Evolutionary conservation across 2,113 vertebrate species (phyloP).

Genomic region (Clarias gariepinus): DNA sequence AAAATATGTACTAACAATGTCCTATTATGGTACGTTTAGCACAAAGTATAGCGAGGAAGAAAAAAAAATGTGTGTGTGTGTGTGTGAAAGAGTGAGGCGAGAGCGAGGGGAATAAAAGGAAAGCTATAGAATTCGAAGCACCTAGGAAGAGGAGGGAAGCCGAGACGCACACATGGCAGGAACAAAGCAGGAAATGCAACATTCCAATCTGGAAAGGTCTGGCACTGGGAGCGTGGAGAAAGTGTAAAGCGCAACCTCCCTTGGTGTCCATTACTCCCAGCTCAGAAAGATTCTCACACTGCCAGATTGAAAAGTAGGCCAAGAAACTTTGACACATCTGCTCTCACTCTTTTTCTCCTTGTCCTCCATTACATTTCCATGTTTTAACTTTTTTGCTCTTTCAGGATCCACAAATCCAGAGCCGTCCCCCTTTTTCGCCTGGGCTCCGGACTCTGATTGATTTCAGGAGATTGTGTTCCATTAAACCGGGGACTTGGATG

Average conservation of each 20-base stretch:
- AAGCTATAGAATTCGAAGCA: background rate
- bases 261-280: constrained; percentile 53
- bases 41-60: background rate
- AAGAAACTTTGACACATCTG: constrained; percentile 56
- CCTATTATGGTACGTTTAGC: background rate
- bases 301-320: constrained; percentile 49
- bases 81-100: background rate
- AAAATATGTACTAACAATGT: background rate
- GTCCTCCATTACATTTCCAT: constrained; percentile 27
- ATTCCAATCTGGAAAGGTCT: constrained; percentile 61
- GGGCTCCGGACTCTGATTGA: constrained; percentile 44
- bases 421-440: constrained; percentile 10
- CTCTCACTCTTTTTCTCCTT: constrained; percentile 26
- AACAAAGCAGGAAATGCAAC: constrained; percentile 64
- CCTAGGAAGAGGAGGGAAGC: constrained; percentile 44
- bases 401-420: constrained; percentile 17
- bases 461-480: constrained; percentile 51
- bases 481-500: constrained; percentile 40
- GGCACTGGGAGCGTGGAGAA: constrained; percentile 49
- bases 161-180: constrained; percentile 62
- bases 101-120: background rate
- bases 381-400: constrained; percentile 21
- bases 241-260: constrained; percentile 42
- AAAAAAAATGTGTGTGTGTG: background rate
- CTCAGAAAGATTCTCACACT: constrained; percentile 51